These are phyloP conservation scores for Tylochromis polylepis DNA, from an alignment of 2,113 vertebrate genomes.

Conservation along the genomic window DNA sequence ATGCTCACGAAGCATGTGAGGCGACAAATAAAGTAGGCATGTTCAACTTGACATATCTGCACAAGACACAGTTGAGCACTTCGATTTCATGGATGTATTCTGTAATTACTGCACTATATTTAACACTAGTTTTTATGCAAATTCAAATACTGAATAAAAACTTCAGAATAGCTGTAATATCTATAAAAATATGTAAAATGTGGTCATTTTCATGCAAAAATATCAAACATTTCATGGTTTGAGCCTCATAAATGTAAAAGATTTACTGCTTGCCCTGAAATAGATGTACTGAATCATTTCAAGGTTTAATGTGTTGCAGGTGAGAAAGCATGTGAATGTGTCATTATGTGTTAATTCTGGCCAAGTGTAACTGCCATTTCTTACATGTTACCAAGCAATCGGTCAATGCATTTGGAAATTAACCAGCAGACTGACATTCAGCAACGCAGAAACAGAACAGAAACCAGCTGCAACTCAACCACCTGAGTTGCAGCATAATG, in stretches of 20 bases:
- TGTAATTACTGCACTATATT: background rate
- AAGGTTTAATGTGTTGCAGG: background rate
- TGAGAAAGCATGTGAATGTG: background rate
- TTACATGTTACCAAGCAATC: background rate
- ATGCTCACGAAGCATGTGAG: background rate
- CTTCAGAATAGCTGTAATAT: background rate
- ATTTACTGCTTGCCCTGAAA: background rate
- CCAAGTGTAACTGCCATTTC: background rate
- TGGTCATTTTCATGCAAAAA: background rate
- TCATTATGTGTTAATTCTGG: background rate
- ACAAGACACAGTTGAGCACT: background rate
- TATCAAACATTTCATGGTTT: background rate
- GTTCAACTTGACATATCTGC: background rate
- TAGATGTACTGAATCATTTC: background rate
- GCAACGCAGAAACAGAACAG: background rate
- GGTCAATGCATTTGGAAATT: background rate
- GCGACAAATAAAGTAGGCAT: background rate
- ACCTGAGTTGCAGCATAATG: background rate
- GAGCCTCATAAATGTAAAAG: background rate
- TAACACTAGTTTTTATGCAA: background rate
- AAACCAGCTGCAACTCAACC: background rate
- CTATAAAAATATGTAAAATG: too few species aligned
- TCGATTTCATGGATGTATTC: background rate
- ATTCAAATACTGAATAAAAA: background rate
- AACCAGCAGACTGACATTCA: background rate